phyloP scores from a whole-genome alignment of 2,797 vertebrate genomes.

The Toxotes lorentzi region DNA sequence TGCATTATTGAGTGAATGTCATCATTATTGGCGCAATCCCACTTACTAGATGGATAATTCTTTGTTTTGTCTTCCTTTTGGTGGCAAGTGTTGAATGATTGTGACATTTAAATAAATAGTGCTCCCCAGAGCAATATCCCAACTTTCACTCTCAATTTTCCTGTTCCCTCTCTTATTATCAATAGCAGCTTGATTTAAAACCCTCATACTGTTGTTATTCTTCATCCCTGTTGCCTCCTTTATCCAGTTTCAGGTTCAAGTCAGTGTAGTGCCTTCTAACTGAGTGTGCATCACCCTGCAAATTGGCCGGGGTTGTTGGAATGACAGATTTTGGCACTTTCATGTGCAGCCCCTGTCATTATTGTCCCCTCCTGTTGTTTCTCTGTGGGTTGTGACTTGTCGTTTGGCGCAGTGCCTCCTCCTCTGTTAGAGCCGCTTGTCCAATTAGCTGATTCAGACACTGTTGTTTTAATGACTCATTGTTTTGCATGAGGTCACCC shows the following conservation, averaged over 20 bases:
- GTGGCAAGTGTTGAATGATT: background rate
- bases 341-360: slow-evolving; percentile 59
- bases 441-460: slow-evolving; percentile 80
- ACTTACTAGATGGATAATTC: background rate
- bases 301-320: slow-evolving; percentile 60
- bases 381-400: slow-evolving; percentile 73
- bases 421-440: slow-evolving; percentile 56
- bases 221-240: background rate
- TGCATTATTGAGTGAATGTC: slow-evolving; percentile 14
- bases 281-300: slow-evolving; percentile 39
- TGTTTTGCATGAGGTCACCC: slow-evolving; percentile 64
- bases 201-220: background rate
- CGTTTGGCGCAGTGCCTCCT: slow-evolving; percentile 65
- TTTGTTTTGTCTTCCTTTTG: background rate
- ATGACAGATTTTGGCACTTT: slow-evolving; percentile 68
- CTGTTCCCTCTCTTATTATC: background rate
- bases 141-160: background rate
- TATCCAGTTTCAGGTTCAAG: background rate
- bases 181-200: background rate
- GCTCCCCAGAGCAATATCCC: background rate
- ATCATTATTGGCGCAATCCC: slow-evolving; percentile 6
- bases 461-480: slow-evolving; percentile 74
- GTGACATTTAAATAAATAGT: background rate
- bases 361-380: slow-evolving; percentile 65
- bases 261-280: background rate